These are phyloP conservation scores for Deladenus siricidicola DNA, from an alignment of 2,888 invertebrate genomes.

Conservation along the genomic window DNA sequence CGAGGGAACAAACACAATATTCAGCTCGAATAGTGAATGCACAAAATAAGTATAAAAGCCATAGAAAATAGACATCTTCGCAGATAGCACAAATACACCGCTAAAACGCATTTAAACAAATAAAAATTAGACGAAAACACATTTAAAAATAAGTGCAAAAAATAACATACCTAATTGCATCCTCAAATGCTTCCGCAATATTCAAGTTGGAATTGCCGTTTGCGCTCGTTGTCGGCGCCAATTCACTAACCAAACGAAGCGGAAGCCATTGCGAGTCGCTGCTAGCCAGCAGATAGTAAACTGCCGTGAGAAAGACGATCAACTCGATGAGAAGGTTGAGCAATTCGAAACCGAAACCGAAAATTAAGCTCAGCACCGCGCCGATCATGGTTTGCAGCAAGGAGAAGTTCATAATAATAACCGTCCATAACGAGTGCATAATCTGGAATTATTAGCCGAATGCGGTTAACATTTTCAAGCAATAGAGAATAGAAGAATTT, in stretches of 20 bases:
- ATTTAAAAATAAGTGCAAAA: slow-evolving; percentile 6
- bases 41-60: slow-evolving; percentile 96
- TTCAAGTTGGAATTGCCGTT: slow-evolving; percentile 18
- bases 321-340: slow-evolving; percentile 49
- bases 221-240: slow-evolving; percentile 13
- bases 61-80: slow-evolving; percentile 93
- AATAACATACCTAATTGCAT: slow-evolving; percentile 56
- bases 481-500: neutral
- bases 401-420: slow-evolving; percentile 43
- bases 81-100: slow-evolving; percentile 87
- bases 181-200: slow-evolving; percentile 56
- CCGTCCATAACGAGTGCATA: slow-evolving; percentile 44
- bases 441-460: slow-evolving; percentile 32
- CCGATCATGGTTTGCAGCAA: slow-evolving; percentile 40
- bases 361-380: slow-evolving; percentile 41
- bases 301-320: slow-evolving; percentile 86
- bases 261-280: slow-evolving; percentile 82
- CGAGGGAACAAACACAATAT: slow-evolving; percentile 64
- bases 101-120: slow-evolving; percentile 57
- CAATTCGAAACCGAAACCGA: slow-evolving; percentile 52
- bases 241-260: slow-evolving; percentile 58
- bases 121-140: neutral
- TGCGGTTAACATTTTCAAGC: neutral
- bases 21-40: slow-evolving; percentile 82
- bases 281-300: slow-evolving; percentile 85